phyloP scores from a whole-genome alignment of 2,797 vertebrate species.

The Glyptemys insculpta region DNA sequence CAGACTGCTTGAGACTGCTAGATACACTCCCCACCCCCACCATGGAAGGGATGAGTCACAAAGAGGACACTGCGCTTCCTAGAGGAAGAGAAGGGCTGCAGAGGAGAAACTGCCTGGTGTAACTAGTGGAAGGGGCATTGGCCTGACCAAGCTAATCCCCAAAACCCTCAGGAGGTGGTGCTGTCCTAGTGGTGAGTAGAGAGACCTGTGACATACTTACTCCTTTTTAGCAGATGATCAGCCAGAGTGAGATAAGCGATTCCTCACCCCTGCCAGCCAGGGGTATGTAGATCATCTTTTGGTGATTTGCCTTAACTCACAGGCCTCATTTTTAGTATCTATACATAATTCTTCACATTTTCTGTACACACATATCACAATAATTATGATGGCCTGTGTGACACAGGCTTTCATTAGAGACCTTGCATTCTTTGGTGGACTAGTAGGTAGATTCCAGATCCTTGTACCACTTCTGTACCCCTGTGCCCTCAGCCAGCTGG shows the following conservation, averaged over 20 bases:
- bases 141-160: background rate
- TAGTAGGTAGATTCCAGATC: background rate
- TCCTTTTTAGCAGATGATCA: too few relatives aligned
- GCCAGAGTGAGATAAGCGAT: background rate
- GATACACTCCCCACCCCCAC: background rate
- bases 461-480: background rate
- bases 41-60: background rate
- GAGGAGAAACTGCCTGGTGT: background rate
- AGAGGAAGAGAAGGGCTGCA: background rate
- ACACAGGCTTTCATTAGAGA: background rate
- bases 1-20: background rate
- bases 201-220: background rate
- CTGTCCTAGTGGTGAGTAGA: background rate
- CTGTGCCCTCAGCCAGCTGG: background rate
- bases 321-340: background rate
- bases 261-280: background rate
- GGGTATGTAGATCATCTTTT: background rate
- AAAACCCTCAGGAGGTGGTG: background rate
- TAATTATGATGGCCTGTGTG: background rate
- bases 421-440: background rate
- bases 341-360: background rate
- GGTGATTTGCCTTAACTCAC: background rate
- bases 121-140: background rate
- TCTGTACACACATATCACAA: too few relatives aligned
- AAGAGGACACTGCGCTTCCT: background rate